Evolutionary conservation across 2,113 vertebrate genomes (phyloP).

Genomic region (Coptodon bakossiorum): DNA sequence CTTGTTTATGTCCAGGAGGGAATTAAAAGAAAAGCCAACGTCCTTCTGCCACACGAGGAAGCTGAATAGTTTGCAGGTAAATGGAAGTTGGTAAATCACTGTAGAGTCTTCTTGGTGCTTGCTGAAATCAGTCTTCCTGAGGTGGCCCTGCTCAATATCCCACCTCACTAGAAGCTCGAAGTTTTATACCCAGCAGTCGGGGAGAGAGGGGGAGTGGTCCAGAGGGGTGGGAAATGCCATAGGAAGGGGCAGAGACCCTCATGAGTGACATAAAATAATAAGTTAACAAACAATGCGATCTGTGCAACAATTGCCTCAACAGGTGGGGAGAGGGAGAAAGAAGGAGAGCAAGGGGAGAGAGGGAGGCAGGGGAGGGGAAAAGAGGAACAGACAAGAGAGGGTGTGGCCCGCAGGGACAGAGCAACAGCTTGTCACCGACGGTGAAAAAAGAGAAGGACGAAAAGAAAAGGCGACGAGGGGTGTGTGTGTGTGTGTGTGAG

Average conservation of each 20-base stretch:
- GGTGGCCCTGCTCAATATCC: background rate
- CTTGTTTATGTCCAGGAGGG: background rate
- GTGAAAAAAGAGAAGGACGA: slow-evolving; percentile 60
- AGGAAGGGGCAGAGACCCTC: slow-evolving; percentile 3
- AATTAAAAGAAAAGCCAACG: background rate
- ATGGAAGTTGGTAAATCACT: background rate
- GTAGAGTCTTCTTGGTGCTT: background rate
- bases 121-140: background rate
- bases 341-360: slow-evolving; percentile 7
- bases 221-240: background rate
- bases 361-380: background rate
- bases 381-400: slow-evolving; percentile 60
- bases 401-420: slow-evolving; percentile 62
- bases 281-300: slow-evolving; percentile 53
- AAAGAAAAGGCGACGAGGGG: slow-evolving; percentile 11
- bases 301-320: slow-evolving; percentile 67
- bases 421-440: slow-evolving; percentile 70
- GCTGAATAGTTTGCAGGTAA: background rate
- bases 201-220: background rate
- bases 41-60: background rate
- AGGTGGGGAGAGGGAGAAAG: slow-evolving; percentile 67
- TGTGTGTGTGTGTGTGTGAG: background rate
- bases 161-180: background rate
- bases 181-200: slow-evolving; percentile 57
- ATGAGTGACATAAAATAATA: slow-evolving; percentile 52